These are phyloP conservation scores for Dryas iulia DNA, from an alignment of 1,140 invertebrate genomes.

Conservation along the genomic window DNA sequence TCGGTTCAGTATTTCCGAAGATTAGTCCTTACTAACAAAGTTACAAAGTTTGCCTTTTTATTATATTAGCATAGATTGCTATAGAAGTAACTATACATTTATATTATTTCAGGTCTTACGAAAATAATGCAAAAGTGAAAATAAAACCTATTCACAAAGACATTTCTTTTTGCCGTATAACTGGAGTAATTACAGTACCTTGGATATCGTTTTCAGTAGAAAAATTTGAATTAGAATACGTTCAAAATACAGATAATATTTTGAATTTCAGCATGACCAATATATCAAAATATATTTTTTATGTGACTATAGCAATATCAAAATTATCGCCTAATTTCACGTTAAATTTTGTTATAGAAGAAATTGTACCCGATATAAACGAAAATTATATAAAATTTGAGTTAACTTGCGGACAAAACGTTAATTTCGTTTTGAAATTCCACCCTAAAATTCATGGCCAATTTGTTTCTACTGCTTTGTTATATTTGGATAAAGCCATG, in stretches of 20 bases:
- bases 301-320: conserved; percentile 56
- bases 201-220: conserved; percentile 64
- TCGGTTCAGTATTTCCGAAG: no score
- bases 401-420: conserved; percentile 41
- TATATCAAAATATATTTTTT: conserved; percentile 61
- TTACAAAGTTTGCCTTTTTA: no score
- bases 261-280: conserved; percentile 66
- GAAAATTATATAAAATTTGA: conserved; percentile 66
- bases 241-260: conserved; percentile 39
- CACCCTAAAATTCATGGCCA: conserved; percentile 60
- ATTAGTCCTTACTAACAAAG: no score
- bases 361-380: conserved; percentile 44
- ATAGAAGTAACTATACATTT: not conserved
- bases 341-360: conserved; percentile 46
- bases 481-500: conserved; percentile 66
- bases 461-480: conserved; percentile 55
- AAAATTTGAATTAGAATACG: conserved; percentile 62
- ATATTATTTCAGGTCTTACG: conserved; percentile 53
- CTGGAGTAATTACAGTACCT: conserved; percentile 63
- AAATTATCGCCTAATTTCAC: conserved; percentile 60
- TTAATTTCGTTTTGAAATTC: conserved; percentile 52
- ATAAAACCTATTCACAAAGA: conserved; percentile 57
- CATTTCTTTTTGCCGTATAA: conserved; percentile 63
- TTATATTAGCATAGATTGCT: not conserved
- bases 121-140: conserved; percentile 64